Base-by-base conservation (phyloP, 2,113 vertebrate species). In the Aythya baeri region DNA sequence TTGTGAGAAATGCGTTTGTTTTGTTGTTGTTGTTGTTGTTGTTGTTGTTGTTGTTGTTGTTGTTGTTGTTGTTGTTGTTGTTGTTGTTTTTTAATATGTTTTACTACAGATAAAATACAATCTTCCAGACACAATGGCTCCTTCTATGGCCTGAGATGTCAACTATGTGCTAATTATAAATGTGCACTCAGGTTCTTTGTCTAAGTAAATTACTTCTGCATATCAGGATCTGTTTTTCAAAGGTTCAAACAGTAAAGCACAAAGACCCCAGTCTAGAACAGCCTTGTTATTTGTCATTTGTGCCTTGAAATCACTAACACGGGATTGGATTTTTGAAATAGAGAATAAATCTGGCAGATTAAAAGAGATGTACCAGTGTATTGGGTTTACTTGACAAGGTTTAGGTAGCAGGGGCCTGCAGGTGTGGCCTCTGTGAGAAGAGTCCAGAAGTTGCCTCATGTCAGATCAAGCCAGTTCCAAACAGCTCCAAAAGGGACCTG, bases 111-210 rank as follows among this genome's bases (percentile, higher is more conserved):
- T 80, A 80, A 49, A 85, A 26, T 46, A 78, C 54, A 83, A 41
- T 32, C 17, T 85, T 76, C 7, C 75, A 91, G 65, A 71, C 50
- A 73, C 29, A 50, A 34, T 54, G 73, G 41, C 73, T 92, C 76
- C 83, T 96, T 85, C 84, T 84, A 84, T 67, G 65, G 80, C 46
- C 91, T 77, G 31, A 89, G 41, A 84, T 86, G 65, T 71, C 91
- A 91, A 25, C 36, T 88, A 12, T 18, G 13, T 74, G 41, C 44
- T 86, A 74, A 92, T 86, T 88, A 81, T 92, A 88, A 57, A 80
- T 58, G 32, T 46, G 81, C 44, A 71, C 74, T 91, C 62, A 17
- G 44, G 65, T 93, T 88, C 50, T 41, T 86, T 23, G 20, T 92
- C 68, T 74, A 77, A 92, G 88, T 83, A 74, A 34, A 88, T 61